Percentiles rank a stretch among this genome's conserved stretches.
phyloP scores from a whole-genome alignment of 2,113 vertebrate genomes.

The Orycteropus afer region DNA sequence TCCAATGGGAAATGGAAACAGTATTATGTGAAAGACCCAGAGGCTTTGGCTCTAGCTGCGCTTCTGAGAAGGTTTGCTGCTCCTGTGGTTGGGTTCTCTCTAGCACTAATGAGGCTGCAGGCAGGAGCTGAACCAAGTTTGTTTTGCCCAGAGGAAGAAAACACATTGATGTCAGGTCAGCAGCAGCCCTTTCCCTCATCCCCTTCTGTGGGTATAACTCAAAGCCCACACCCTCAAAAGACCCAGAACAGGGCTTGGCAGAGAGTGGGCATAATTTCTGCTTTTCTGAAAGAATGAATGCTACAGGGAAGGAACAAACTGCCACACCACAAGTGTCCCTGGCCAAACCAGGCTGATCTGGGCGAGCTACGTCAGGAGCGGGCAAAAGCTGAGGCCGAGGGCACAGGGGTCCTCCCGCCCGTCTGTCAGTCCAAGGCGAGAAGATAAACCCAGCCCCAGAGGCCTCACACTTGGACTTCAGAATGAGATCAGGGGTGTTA shows the following conservation, averaged over 20 bases:
- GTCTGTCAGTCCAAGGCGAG: accelerated
- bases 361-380: neutral
- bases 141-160: neutral
- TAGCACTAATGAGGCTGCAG: accelerated
- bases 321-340: neutral
- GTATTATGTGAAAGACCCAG: neutral
- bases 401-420: neutral
- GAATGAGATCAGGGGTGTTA: neutral
- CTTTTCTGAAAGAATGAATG: neutral
- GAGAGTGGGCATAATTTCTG: neutral
- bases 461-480: neutral
- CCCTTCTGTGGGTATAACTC: neutral
- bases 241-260: neutral
- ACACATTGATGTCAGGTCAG: neutral
- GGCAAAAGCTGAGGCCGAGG: neutral
- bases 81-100: accelerated
- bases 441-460: neutral
- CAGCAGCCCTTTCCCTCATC: neutral
- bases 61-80: neutral
- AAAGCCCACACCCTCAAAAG: neutral
- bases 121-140: neutral
- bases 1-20: neutral
- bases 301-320: neutral
- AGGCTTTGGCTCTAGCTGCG: neutral
- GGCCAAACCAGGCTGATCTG: neutral